Base-by-base conservation (phyloP, 2,113 vertebrate species). In the Orthonyx spaldingii region DNA sequence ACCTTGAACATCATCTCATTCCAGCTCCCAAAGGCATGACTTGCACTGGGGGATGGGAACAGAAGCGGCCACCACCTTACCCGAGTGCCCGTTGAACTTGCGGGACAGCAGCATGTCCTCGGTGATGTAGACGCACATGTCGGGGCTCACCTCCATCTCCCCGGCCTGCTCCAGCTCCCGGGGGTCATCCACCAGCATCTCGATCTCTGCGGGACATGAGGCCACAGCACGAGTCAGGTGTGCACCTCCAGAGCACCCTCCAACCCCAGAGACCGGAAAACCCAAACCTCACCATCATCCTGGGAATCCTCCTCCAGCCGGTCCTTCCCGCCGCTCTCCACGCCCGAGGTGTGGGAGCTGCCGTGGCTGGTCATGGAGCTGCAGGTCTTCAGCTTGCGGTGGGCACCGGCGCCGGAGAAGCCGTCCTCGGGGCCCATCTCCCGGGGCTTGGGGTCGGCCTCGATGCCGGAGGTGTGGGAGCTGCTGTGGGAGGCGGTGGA, bases 121-220 rank as follows among this genome's bases (percentile, higher is more conserved):
- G 0, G 99, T 99, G 97, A 99, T 99, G 93, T 99, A 99, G 97
- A 99, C 99, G 16, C 99, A 99, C 97, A 99, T 98, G 80, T 99
- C 99, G 2, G 99, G 99, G 94, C 97, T 99, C 85, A 99, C 97
- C 52, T 99, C 99, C 97, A 99, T 98, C 91, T 99, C 99, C 2
- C 98, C 98, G 16, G 98, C 98, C 82, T 98, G 98, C 96, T 99
- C 99, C 81, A 99, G 98, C 95, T 99, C 99, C 97, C 98, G 98
- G 53, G 99, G 99, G 96, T 99, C 99, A 59, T 99, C 99, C 44
- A 99, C 99, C 97, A 99, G 95, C 99, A 99, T 99, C 98, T 99
- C 99, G 9, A 99, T 99, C 96, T 99, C 99, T 99, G 96, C 71
- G 13, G 33, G 33, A 1, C 9, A 53, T 63, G 17, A 46, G 26